Conservation (phyloP, 2,797 vertebrate genomes). For the Eospalax fontanierii region DNA sequence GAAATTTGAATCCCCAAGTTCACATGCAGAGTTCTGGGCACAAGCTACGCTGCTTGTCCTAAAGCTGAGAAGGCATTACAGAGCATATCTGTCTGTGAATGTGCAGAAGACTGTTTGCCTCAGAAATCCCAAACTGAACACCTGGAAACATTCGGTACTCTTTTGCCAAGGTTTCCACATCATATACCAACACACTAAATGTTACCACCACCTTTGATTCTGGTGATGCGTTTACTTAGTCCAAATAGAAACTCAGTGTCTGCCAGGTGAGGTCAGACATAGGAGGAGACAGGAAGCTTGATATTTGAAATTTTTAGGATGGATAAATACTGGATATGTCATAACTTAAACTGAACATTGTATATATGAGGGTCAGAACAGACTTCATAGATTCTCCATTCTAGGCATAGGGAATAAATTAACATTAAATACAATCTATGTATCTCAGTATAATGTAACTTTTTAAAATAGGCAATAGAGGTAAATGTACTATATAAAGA, state of each 20-base stretch:
- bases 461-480: background rate
- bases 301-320: constrained; percentile 3
- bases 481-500: background rate
- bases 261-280: background rate
- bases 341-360: background rate
- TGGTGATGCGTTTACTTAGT: background rate
- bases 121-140: background rate
- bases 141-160: background rate
- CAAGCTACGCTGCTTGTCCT: background rate
- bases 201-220: background rate
- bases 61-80: background rate
- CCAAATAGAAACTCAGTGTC: background rate
- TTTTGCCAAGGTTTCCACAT: background rate
- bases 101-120: background rate
- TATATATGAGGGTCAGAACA: background rate
- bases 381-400: background rate
- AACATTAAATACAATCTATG: background rate
- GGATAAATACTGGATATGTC: constrained; percentile 12
- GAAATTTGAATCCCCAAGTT: background rate
- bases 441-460: background rate
- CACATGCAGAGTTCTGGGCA: background rate
- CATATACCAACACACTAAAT: background rate
- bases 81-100: background rate
- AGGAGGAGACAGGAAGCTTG: background rate
- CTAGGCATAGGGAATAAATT: background rate